Conservation (phyloP, 2,113 vertebrate species). For the Bos indicus region DNA sequence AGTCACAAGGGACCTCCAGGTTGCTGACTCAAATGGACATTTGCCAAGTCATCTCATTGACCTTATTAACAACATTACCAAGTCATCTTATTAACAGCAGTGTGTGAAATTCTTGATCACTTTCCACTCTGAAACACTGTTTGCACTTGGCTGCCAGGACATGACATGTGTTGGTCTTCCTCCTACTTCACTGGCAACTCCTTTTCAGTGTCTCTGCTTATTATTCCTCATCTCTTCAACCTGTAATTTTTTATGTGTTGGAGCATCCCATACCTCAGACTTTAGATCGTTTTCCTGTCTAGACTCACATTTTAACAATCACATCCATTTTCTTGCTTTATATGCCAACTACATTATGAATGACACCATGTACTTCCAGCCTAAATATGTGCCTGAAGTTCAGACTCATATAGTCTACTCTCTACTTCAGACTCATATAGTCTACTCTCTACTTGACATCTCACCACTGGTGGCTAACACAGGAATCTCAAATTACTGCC, state of each 20-base stretch:
- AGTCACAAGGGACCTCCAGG: background rate
- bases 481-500: background rate
- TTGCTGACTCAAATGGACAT: background rate
- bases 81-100: background rate
- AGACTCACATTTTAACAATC: background rate
- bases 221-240: background rate
- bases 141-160: background rate
- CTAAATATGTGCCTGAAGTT: background rate
- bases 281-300: background rate
- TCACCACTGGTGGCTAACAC: background rate
- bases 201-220: background rate
- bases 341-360: background rate
- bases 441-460: background rate
- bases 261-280: background rate
- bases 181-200: background rate
- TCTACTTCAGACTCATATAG: background rate
- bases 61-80: background rate
- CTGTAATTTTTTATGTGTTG: background rate
- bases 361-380: background rate
- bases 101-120: background rate
- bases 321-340: background rate
- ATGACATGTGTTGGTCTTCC: background rate
- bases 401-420: background rate
- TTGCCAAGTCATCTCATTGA: background rate
- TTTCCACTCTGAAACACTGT: background rate